These are phyloP conservation scores for Buceros bicornis DNA, from an alignment of 2,797 vertebrate species.

Conservation along the genomic window DNA sequence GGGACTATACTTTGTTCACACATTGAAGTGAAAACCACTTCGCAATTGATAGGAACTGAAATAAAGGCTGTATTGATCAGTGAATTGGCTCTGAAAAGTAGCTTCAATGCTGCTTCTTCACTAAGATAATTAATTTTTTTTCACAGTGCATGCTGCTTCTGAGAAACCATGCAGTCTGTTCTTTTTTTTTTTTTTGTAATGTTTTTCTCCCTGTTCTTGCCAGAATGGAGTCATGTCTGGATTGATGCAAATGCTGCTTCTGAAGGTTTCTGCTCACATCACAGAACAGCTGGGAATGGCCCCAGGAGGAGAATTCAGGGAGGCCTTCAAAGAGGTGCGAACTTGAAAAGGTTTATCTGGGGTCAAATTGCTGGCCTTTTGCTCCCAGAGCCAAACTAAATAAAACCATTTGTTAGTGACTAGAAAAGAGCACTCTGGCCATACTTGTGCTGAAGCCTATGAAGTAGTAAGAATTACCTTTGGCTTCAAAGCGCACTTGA, in stretches of 20 bases:
- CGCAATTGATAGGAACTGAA: neutral
- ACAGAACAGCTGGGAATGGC: constrained; percentile 98
- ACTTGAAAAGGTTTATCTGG: neutral
- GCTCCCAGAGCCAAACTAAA: neutral
- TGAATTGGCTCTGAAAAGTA: neutral
- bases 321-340: constrained; percentile 95
- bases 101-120: neutral
- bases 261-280: constrained; percentile 99
- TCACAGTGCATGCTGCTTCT: neutral
- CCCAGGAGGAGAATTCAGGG: constrained; percentile 96
- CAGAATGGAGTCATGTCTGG: constrained; percentile 98
- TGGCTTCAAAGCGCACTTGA: accelerated
- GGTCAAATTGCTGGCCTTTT: neutral
- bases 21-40: neutral
- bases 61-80: neutral
- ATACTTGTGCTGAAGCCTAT: neutral
- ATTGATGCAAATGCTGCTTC: constrained; percentile 97
- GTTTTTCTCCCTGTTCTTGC: neutral
- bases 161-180: neutral
- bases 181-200: neutral
- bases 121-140: neutral
- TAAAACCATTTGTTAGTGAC: neutral
- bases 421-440: neutral
- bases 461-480: neutral
- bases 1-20: neutral